A percentile compares a stretch with the other conserved stretches of the same genome.
Conservation (phyloP, 2,113 vertebrate genomes). For the Campylomormyrus numenius region DNA sequence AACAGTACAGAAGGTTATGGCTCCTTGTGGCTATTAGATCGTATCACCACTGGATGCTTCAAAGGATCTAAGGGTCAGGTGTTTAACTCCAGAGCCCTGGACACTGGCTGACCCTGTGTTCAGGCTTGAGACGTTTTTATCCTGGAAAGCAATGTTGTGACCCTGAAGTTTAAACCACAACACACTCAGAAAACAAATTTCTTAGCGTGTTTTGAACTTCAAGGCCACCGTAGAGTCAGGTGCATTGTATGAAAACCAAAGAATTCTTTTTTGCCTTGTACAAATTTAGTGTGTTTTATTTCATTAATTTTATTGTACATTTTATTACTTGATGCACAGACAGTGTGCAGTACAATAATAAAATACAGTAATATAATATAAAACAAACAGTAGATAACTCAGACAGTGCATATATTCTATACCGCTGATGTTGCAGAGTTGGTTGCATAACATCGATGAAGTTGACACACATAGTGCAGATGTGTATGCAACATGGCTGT, state of each 20-base stretch:
- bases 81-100: background rate
- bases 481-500: background rate
- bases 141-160: background rate
- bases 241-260: background rate
- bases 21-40: background rate
- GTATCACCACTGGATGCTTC: background rate
- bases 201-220: background rate
- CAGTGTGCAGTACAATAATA: background rate
- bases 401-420: background rate
- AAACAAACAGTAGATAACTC: background rate
- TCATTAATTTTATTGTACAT: background rate
- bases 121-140: background rate
- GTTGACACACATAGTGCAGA: background rate
- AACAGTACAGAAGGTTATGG: background rate
- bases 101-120: background rate
- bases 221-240: background rate
- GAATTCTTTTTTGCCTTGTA: background rate
- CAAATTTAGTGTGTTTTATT: background rate
- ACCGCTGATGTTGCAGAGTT: background rate
- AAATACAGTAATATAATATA: background rate
- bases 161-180: background rate
- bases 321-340: background rate
- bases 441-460: background rate
- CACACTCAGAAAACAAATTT: background rate
- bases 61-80: background rate